Evolutionary conservation across 92 coral and sea anemone species (phyloP), one percentile per base, ranked within the genome.

Genomic region (Plumapathes pennacea): DNA sequence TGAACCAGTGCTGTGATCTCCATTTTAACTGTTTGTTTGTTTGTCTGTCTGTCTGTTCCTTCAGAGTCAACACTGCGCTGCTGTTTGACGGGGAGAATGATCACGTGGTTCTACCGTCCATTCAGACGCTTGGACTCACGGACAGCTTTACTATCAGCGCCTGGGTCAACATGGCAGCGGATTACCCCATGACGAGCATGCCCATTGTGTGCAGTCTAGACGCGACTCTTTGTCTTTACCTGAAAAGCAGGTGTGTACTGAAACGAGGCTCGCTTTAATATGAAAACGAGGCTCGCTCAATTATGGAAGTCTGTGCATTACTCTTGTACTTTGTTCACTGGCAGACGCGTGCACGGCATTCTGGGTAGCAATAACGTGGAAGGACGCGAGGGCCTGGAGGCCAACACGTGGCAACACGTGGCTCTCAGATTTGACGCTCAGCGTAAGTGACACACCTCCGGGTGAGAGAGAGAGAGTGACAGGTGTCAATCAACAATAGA

Each of bases 361-460:
- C 45, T 91, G 44, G 97, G 97, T 13, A 50, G 51, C n/a, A 82
- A 59, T 5, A 47, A 62, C 19, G 70, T 66, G 2, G 62, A 58
- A 32, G 96, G 96, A 47, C 67, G 62, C 47, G 86, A 88, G 43
- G 40, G 53, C 17, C 62, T 91, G 21, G 96, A 91, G 53, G 78
- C 89, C 19, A 82, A 71, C 12, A 80, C 87, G 58, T 91, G 97
- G 97, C 97, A 91, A 72, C 97, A 91, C 45, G 67, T 91, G 22
- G 91, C 87, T 44, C 71, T 91, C 13, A 80, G 96, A 88, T 91
- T 82, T 56, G 84, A 83, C 46, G 97, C 97, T 24, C 97, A 91
- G 70, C 79, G 96, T 91, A 88, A 46, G 77, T 20, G 40, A 3
- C 4, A 20, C 12, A n/a, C n/a, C n/a, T n/a, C n/a, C n/a, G n/a